Evolutionary conservation across 92 coral and sea anemone species (phyloP).

Genomic region (Phenganax subtilis): DNA sequence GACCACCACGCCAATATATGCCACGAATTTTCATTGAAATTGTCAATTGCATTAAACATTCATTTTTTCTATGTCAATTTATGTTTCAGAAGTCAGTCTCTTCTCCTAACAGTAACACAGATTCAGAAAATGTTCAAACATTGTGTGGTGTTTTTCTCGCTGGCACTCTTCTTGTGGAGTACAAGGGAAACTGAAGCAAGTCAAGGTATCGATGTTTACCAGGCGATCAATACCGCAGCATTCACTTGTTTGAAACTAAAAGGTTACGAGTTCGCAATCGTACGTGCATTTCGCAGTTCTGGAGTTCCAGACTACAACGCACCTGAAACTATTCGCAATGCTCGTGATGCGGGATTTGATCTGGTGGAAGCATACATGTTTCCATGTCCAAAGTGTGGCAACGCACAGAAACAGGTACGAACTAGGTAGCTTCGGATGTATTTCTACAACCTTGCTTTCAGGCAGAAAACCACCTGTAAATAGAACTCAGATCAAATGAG

Average conservation of each 20-base stretch:
- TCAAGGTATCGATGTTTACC: conserved; percentile 15
- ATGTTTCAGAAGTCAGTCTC: not conserved
- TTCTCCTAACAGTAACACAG: not conserved
- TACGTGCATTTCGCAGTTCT: conserved; percentile 27
- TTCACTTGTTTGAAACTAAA: conserved; percentile 5
- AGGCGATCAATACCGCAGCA: not conserved
- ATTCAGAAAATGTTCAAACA: not conserved
- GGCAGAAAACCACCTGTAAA: too few species aligned
- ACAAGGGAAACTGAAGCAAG: not conserved
- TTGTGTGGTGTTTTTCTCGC: not conserved
- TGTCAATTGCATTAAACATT: not conserved
- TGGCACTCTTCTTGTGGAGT: not conserved
- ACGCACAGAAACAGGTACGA: conserved; percentile 32
- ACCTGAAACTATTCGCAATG: conserved; percentile 18
- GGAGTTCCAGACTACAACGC: conserved; percentile 26
- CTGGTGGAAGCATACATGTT: conserved; percentile 32
- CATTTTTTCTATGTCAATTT: not conserved
- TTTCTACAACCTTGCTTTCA: too few species aligned
- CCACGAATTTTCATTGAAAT: not conserved
- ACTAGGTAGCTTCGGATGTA: too few species aligned
- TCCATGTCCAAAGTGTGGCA: conserved; percentile 34
- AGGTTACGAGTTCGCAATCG: conserved; percentile 29
- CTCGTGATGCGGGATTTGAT: not conserved
- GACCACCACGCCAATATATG: not conserved
- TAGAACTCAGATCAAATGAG: too few species aligned